Conservation (phyloP, 2,113 vertebrate species). For the Uria lomvia region DNA sequence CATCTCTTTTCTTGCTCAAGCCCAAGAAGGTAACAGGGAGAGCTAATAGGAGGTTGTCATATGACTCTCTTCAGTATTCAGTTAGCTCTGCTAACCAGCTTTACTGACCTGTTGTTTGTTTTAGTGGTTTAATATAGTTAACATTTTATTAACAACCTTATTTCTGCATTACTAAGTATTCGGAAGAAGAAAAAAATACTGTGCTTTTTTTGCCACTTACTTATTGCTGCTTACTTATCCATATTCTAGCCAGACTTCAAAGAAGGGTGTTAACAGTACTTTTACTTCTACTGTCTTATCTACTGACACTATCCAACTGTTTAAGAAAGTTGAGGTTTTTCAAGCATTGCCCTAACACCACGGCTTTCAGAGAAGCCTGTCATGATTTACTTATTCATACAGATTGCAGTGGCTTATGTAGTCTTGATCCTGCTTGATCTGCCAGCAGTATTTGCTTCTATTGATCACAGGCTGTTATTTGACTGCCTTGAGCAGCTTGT, state of each 20-base stretch:
- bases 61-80: background rate
- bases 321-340: constrained; percentile 31
- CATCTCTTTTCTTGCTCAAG: background rate
- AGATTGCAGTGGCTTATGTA: constrained; percentile 63
- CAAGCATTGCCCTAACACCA: background rate
- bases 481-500: constrained; percentile 56
- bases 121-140: background rate
- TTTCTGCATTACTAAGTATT: background rate
- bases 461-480: constrained; percentile 61
- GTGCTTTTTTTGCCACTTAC: background rate
- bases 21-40: background rate
- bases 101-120: background rate
- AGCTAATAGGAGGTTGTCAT: background rate
- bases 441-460: constrained; percentile 58
- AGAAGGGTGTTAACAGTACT: background rate
- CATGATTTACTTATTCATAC: constrained; percentile 61
- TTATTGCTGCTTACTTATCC: background rate
- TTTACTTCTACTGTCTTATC: background rate
- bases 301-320: background rate
- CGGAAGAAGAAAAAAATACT: background rate
- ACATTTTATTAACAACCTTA: background rate
- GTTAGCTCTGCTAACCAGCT: background rate
- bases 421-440: constrained; percentile 64
- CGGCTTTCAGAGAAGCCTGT: constrained; percentile 30
- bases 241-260: background rate